Percentiles rank a stretch among this genome's conserved stretches.
These are phyloP conservation scores for Antechinus stuartii DNA, from an alignment of 2,113 vertebrate species.

Conservation along the genomic window DNA sequence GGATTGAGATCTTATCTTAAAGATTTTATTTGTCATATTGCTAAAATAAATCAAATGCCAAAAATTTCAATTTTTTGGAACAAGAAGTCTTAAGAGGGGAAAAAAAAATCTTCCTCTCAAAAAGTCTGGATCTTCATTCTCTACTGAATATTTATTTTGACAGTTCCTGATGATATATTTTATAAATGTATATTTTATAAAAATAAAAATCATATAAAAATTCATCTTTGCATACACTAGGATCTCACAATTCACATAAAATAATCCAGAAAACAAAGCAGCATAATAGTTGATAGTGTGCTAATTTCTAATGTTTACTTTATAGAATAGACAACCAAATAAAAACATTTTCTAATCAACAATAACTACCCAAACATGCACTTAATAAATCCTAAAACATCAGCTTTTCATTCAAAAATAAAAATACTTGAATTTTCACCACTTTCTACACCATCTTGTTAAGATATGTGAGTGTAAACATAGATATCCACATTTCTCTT, in stretches of 20 bases:
- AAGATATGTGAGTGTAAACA: neutral
- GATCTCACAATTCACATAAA: slow-evolving; percentile 44
- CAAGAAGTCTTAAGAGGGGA: neutral
- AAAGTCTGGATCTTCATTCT: neutral
- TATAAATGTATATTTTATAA: slow-evolving; percentile 4
- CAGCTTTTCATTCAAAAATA: slow-evolving; percentile 48
- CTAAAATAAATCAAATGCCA: neutral
- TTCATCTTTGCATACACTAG: neutral
- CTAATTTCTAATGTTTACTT: no score
- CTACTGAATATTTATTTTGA: slow-evolving; percentile 25
- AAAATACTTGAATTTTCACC: slow-evolving; percentile 38
- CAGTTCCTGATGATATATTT: slow-evolving; percentile 22
- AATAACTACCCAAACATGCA: no score
- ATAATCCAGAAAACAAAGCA: slow-evolving; percentile 25
- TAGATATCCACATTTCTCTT: slow-evolving; percentile 60
- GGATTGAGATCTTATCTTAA: neutral
- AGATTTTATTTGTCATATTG: neutral
- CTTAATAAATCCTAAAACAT: no score
- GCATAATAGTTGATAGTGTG: no score
- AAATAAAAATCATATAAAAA: slow-evolving; percentile 25
- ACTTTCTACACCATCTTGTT: slow-evolving; percentile 56
- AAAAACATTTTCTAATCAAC: no score
- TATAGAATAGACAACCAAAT: no score
- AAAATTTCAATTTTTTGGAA: neutral
- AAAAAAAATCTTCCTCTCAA: neutral